These are phyloP conservation scores for Sylvietta virens DNA, from an alignment of 2,113 vertebrate species.

Conservation along the genomic window DNA sequence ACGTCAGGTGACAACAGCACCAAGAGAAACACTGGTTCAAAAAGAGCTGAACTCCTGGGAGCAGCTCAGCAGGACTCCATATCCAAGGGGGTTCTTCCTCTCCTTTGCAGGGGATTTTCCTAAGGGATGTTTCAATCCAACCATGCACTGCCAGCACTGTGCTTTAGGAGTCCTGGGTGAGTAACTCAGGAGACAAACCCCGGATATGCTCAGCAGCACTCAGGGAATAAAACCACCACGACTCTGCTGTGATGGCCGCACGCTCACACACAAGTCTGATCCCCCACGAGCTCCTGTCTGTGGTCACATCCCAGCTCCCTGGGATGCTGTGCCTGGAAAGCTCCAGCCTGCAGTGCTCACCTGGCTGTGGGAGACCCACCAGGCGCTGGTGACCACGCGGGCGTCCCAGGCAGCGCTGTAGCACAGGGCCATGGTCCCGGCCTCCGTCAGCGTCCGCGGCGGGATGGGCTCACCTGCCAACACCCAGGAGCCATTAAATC, in stretches of 20 bases:
- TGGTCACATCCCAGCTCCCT: not conserved
- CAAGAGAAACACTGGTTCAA: not conserved
- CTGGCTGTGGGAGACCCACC: slow-evolving; percentile 98
- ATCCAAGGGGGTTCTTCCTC: not conserved
- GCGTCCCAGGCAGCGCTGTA: slow-evolving; percentile 98
- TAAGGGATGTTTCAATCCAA: not conserved
- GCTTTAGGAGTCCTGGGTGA: not conserved
- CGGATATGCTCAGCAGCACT: not conserved
- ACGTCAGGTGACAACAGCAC: not conserved
- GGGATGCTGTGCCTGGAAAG: not conserved
- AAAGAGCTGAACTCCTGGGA: not conserved
- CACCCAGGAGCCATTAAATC: accelerated
- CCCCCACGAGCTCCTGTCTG: accelerated
- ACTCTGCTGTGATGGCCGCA: accelerated
- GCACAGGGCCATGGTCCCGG: slow-evolving; percentile 93
- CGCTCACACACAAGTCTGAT: accelerated
- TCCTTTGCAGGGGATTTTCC: not conserved
- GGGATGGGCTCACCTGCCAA: slow-evolving; percentile 81
- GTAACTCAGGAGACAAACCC: not conserved
- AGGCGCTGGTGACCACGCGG: slow-evolving; percentile 94
- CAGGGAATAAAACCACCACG: not conserved
- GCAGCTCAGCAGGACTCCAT: not conserved
- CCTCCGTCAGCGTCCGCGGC: slow-evolving; percentile 90
- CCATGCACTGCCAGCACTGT: not conserved
- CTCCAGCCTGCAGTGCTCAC: slow-evolving; percentile 47